Conservation (phyloP, 2,113 vertebrate genomes). For the Centrocercus urophasianus region DNA sequence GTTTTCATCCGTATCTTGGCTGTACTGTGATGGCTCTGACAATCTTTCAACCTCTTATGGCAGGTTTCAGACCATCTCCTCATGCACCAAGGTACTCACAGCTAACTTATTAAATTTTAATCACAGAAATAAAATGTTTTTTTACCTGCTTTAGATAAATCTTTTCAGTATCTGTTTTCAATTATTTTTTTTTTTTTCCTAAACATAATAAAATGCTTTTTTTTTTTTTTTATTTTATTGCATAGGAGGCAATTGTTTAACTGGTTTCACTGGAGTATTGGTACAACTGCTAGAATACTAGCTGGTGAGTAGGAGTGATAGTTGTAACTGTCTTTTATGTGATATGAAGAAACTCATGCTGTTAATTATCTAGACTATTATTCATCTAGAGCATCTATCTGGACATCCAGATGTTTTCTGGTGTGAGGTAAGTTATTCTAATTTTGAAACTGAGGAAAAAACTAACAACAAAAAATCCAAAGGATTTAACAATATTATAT, state of each 20-base stretch:
- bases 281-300: slow-evolving; percentile 83
- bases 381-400: not conserved
- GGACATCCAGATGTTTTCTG: not conserved
- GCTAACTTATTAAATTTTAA: not conserved
- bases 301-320: slow-evolving; percentile 80
- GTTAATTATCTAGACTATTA: not conserved
- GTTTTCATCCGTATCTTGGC: slow-evolving; percentile 86
- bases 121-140: not conserved
- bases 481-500: not conserved
- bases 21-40: slow-evolving; percentile 81
- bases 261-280: slow-evolving; percentile 85
- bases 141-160: not conserved
- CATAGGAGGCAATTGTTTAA: slow-evolving; percentile 86
- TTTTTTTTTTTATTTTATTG: slow-evolving; percentile 26
- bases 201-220: not conserved
- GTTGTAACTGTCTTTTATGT: not conserved
- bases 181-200: not conserved
- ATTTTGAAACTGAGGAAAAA: not conserved
- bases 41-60: slow-evolving; percentile 83
- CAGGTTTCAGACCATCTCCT: slow-evolving; percentile 81
- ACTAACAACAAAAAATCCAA: not conserved
- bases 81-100: slow-evolving; percentile 79
- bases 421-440: not conserved
- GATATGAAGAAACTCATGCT: slow-evolving; percentile 4
- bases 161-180: not conserved